Conservation (phyloP, 2,113 vertebrate species). For the Rhadina sibilatrix region DNA sequence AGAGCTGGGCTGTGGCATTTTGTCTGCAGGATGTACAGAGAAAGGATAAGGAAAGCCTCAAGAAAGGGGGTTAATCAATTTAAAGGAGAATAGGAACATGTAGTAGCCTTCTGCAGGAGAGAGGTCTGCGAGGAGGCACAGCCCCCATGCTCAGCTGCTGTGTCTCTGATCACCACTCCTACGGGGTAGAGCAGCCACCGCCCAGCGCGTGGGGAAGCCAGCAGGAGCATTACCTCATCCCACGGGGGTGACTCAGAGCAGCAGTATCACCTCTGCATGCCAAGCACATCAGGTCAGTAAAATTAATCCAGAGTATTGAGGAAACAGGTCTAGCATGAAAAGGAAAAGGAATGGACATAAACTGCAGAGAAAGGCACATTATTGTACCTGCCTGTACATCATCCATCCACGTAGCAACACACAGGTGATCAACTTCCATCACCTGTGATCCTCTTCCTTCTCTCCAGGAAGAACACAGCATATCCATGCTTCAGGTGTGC, state of each 20-base stretch:
- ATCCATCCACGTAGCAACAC: not conserved
- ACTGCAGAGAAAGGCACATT: not conserved
- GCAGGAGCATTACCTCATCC: constrained; percentile 17
- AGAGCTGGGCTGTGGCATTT: not conserved
- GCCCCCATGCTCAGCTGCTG: not conserved
- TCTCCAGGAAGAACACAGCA: not conserved
- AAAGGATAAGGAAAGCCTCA: not conserved
- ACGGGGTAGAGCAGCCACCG: accelerated
- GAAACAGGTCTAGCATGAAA: not conserved
- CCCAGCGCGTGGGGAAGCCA: not conserved
- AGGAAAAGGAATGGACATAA: not conserved
- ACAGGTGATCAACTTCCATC: not conserved
- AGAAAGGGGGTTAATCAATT: not conserved
- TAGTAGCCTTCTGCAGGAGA: not conserved
- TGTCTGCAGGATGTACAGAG: not conserved
- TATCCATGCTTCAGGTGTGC: not conserved
- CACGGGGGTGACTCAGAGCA: constrained; percentile 10
- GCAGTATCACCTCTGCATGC: constrained; percentile 13
- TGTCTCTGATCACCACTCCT: not conserved
- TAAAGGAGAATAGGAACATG: not conserved
- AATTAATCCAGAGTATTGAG: not conserved
- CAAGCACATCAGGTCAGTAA: not conserved
- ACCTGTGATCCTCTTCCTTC: not conserved
- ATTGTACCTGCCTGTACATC: not conserved
- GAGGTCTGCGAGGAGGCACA: not conserved